Evolutionary conservation across 2,113 vertebrate species (phyloP).

Genomic region (Antigone vipio): DNA sequence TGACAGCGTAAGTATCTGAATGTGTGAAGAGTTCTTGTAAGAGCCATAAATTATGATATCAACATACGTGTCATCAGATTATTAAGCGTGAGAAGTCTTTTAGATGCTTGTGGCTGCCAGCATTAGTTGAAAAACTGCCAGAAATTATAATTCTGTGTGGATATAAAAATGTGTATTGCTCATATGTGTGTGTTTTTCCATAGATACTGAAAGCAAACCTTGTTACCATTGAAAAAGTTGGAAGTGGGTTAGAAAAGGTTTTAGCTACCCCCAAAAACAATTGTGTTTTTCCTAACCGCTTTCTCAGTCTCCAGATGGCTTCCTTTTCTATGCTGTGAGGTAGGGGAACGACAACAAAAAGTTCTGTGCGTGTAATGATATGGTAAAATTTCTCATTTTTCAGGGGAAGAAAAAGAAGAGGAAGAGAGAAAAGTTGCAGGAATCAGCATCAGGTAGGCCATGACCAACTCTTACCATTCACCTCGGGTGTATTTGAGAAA

Average conservation of each 20-base stretch:
- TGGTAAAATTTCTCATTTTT: conserved; percentile 70
- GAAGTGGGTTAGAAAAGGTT: background rate
- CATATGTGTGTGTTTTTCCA: background rate
- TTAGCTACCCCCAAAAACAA: background rate
- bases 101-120: background rate
- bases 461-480: background rate
- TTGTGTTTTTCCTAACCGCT: background rate
- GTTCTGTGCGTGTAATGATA: background rate
- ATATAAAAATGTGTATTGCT: background rate
- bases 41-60: conserved; percentile 32
- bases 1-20: conserved; percentile 58
- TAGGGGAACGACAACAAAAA: background rate
- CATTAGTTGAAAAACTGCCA: background rate
- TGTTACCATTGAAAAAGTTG: background rate
- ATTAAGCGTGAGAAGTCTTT: background rate
- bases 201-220: background rate
- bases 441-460: conserved; percentile 89
- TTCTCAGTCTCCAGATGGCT: background rate
- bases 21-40: conserved; percentile 8
- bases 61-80: conserved; percentile 33
- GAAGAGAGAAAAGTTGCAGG: conserved; percentile 99
- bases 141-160: background rate
- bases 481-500: background rate
- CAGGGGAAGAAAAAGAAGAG: conserved; percentile 99
- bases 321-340: background rate